Evolutionary conservation across 1,140 invertebrate genomes (phyloP), one percentile per base, ranked within the genome.

Genomic region (Drosophila bocki): DNA sequence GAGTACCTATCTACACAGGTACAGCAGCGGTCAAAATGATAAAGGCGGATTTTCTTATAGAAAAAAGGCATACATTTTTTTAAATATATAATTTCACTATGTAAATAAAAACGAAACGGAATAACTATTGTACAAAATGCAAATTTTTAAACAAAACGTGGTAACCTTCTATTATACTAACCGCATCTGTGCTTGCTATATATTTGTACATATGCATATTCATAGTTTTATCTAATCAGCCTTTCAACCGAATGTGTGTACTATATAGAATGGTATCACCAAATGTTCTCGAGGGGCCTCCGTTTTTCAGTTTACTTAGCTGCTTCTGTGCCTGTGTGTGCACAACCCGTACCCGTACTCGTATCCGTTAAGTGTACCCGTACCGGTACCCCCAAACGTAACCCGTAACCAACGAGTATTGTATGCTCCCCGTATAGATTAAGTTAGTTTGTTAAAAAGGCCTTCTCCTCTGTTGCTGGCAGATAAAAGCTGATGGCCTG

Each of bases 211-310:
- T 41, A 57, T 57, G 42, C 50, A 70, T 29, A 70, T 29, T 37
- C 33, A 58, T 70, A 72, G 51, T 63, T 79, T 80, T 88, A 87
- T 87, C 83, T 87, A 80, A 88, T 87, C 83, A 51, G 58, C 41
- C 67, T 67, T 61, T 71, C 78, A 59, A 70, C 48, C 33, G 41
- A 58, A 57, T 41, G 35, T 69, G 33, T 44, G 50, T 79, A 54
- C 53, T 54, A 61, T 50, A 59, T 50, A 60, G 37, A 68, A 78
- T 48, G 47, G 37, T 62, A 82, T 58, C 78, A 75, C 48, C 70
- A 63, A 87, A 65, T 68, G 74, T 58, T 70, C 56, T 54, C 48
- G 48, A 61, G 68, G 50, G 60, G 82, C 77, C 82, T 72, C 61
- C 61, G 77, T 29, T 80, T 22, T 70, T 44, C 42, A 74, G 83